Evolutionary conservation across 2,797 vertebrate genomes (phyloP), one percentile per base, ranked within the genome.

Genomic region (Gastrophryne carolinensis): DNA sequence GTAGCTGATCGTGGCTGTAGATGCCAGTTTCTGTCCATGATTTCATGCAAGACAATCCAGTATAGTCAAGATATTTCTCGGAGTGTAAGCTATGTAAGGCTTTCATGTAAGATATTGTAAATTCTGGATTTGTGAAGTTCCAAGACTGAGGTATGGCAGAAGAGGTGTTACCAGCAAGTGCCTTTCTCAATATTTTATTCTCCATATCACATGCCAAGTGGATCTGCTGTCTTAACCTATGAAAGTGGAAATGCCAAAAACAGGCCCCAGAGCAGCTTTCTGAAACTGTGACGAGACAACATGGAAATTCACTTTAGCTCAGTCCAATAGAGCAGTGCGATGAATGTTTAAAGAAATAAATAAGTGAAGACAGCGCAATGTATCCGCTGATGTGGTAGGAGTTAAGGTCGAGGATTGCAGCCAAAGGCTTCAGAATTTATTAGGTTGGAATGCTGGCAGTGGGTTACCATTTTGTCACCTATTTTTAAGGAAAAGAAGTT

Each of bases 401-500:
- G 52, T 80, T 78, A 65, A 80, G 1, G 37, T 80, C 72, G 15
- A 73, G 78, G 69, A 61, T 83, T 82, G 79, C 76, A 80, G 80
- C 81, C 79, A 53, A 77, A 78, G 49, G 11, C 78, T 75, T 79
- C 75, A 83, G 82, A 80, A 81, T 79, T 84, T 83, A 87, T 67
- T 73, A 47, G 82, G 53, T 19, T 85, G 84, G 83, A 86, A 86
- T 87, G 84, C 72, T 82, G 82, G 84, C 81, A 5, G 12, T 79
- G 81, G 83, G 81, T 82, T 83, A 81, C 79, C 15, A 63, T 86
- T 84, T 82, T 84, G 78, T 84, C 78, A 79, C 81, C 80, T 85
- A 17, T 44, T 44, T 69, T 85, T 82, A 80, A 82, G 84, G 82
- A 84, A 82, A 86, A 82, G 84, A 81, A 83, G 81, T 81, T 85